Conservation (phyloP, 2,888 invertebrate genomes). For the Apamea anceps region DNA sequence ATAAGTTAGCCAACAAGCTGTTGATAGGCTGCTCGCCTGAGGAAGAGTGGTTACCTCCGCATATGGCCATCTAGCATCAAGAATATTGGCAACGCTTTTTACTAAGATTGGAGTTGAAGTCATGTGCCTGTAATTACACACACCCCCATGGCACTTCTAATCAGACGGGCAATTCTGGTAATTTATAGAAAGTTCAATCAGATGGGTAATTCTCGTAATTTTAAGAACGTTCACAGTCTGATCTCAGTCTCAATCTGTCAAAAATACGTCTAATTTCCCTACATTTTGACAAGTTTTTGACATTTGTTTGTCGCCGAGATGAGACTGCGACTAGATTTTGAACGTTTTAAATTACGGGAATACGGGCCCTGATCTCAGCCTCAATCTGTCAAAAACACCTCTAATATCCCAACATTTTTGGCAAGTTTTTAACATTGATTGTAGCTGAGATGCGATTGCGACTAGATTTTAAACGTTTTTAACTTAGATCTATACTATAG, state of each 20-base stretch:
- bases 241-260: too few species aligned
- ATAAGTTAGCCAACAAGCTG: background rate
- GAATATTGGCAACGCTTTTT: background rate
- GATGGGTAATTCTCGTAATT: too few species aligned
- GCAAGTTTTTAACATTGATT: background rate
- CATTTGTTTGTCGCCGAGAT: too few species aligned
- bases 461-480: background rate
- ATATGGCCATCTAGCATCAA: background rate
- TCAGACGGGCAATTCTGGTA: background rate
- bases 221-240: too few species aligned
- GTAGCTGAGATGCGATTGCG: background rate
- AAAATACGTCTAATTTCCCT: too few species aligned
- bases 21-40: background rate
- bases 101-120: conserved; percentile 1
- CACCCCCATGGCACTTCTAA: background rate
- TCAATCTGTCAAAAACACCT: background rate
- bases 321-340: too few species aligned
- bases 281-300: too few species aligned
- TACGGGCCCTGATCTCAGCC: background rate
- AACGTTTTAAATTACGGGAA: too few species aligned
- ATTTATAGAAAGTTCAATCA: background rate
- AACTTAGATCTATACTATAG: too few species aligned
- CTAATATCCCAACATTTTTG: background rate
- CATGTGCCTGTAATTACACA: background rate
- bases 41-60: background rate